Evolutionary conservation across 2,797 vertebrate species (phyloP).

Genomic region (Halcyon chelicuti): DNA sequence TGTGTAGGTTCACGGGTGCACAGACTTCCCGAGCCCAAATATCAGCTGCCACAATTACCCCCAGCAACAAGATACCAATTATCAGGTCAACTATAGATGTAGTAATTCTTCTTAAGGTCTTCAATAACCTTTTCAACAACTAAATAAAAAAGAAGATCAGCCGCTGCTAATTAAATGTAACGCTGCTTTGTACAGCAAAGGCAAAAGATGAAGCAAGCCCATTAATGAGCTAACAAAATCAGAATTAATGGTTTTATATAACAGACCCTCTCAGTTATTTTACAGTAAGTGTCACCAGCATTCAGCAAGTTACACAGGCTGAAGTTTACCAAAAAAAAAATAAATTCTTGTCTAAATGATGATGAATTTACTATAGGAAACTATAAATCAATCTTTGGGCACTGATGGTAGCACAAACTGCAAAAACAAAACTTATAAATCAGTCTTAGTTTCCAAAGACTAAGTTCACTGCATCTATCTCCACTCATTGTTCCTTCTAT

Average conservation of each 20-base stretch:
- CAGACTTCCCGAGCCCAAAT: neutral
- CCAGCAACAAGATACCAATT: slow-evolving; percentile 63
- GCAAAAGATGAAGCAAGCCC: slow-evolving; percentile 55
- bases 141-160: slow-evolving; percentile 74
- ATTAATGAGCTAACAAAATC: slow-evolving; percentile 65
- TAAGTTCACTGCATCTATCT: slow-evolving; percentile 71
- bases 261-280: slow-evolving; percentile 38
- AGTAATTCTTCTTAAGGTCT: slow-evolving; percentile 74
- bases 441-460: slow-evolving; percentile 19
- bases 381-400: slow-evolving; percentile 63
- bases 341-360: slow-evolving; percentile 54
- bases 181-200: slow-evolving; percentile 15
- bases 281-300: slow-evolving; percentile 1
- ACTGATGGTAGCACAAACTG: slow-evolving; percentile 42
- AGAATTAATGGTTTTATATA: slow-evolving; percentile 63
- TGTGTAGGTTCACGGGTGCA: fast-evolving
- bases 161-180: slow-evolving; percentile 69
- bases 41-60: slow-evolving; percentile 40
- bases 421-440: slow-evolving; percentile 47
- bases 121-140: slow-evolving; percentile 74
- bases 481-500: slow-evolving; percentile 60
- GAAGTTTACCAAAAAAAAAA: neutral
- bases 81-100: slow-evolving; percentile 41
- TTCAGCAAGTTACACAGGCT: neutral
- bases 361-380: slow-evolving; percentile 63